A percentile compares a stretch with the other conserved stretches of the same genome.
Evolutionary conservation across 2,888 invertebrate genomes (phyloP).

Genomic region (Rhaphigaster nebulosa): DNA sequence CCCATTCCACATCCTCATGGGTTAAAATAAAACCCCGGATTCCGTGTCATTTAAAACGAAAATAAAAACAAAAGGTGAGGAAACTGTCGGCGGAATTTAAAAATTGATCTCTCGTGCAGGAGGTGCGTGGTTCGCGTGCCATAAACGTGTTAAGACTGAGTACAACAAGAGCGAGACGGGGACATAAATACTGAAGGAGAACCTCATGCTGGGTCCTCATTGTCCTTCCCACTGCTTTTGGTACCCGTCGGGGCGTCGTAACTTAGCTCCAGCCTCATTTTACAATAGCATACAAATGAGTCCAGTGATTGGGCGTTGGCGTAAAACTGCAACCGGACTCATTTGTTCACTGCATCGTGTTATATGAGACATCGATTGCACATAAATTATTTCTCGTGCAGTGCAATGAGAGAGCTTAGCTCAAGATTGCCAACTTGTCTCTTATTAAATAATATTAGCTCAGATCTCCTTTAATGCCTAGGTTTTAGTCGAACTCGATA

Average conservation of each 20-base stretch:
- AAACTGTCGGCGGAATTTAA: neutral
- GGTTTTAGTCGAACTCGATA: too few species aligned
- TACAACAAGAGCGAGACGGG: conserved; percentile 45
- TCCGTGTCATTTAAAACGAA: neutral
- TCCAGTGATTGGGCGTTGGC: neutral
- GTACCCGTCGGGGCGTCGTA: neutral
- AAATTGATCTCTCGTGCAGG: conserved; percentile 8
- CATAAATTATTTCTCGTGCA: neutral
- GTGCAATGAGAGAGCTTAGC: neutral
- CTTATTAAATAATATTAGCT: neutral
- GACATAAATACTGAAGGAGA: conserved; percentile 46
- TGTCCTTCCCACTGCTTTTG: conserved; percentile 24
- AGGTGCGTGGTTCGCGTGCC: conserved; percentile 52
- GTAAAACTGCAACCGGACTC: conserved; percentile 1
- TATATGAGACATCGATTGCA: neutral
- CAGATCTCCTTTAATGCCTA: too few species aligned
- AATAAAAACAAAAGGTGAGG: conserved; percentile 11
- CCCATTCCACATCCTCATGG: neutral
- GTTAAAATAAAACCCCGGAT: neutral
- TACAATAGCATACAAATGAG: conserved; percentile 18
- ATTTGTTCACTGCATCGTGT: neutral
- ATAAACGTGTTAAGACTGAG: conserved; percentile 47
- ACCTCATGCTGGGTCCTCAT: conserved; percentile 12
- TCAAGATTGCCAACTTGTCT: neutral
- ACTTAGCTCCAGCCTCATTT: neutral